Evolutionary conservation across 2,888 invertebrate genomes (phyloP), one percentile per base, ranked within the genome.

Genomic region (Octodonta nipae): DNA sequence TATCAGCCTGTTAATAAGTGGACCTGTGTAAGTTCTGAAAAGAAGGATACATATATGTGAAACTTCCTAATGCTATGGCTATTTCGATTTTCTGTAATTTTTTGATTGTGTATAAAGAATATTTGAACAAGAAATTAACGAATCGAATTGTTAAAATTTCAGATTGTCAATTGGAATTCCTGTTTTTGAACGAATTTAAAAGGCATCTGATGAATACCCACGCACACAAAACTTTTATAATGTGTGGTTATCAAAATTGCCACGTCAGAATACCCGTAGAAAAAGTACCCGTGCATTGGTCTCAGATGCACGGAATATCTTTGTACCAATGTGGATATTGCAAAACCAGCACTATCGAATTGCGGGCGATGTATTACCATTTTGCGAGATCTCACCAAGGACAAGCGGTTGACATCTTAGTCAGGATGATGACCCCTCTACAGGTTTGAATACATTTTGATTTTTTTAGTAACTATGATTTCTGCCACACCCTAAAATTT

Each of bases 281-380:
- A 2, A 60, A 63, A 3, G 54, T 73, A 36, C 55, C 65, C 20
- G 51, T 48, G 6, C 74, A 74, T 54, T 60, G 70, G 35, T 60
- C 39, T 1, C 8, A 22, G 5, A 26, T 14, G 2, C 71, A 71
- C 40, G 60, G 56, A 0, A 36, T 67, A n/a, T 61, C 54, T 37
- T 38, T 64, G 61, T 46, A 42, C 26, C 51, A 51, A 31, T 51
- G 51, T 13, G 45, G 42, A 5, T 42, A 42, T 26, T 51, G 51
- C 30, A 41, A 36, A 17, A 32, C 27, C n/a, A 45, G 41, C 28
- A 20, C 28, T 15, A 38, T 30, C 14, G 44, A 46, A 5, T 20
- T 44, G 6, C 30, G 36, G n/a, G 10, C 13, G 13, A 39, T 50
- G 43, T 45, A 42, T 26, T 26, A 13, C 5, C 50, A 50, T 36